Conservation (phyloP, 2,888 invertebrate genomes). For the Mimas tiliae region DNA sequence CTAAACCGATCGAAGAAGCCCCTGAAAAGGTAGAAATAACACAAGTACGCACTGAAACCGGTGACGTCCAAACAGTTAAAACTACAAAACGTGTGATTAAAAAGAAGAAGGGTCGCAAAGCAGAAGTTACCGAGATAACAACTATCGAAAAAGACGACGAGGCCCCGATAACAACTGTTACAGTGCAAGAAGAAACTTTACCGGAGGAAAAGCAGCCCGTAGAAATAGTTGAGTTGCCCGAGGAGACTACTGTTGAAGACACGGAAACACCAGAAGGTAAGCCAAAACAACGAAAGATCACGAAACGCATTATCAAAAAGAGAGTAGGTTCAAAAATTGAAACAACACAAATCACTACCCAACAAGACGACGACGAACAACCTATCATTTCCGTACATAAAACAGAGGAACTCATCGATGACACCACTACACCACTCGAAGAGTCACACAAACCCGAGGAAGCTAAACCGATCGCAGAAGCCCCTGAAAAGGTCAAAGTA, state of each 20-base stretch:
- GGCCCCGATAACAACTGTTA: slow-evolving; percentile 54
- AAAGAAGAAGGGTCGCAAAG: slow-evolving; percentile 65
- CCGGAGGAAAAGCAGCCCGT: slow-evolving; percentile 45
- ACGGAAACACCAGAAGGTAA: slow-evolving; percentile 51
- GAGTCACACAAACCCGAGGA: slow-evolving; percentile 28
- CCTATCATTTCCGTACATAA: slow-evolving; percentile 65
- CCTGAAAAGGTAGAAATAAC: slow-evolving; percentile 38
- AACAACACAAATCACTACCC: slow-evolving; percentile 43
- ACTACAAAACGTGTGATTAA: slow-evolving; percentile 72
- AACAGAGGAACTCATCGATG: slow-evolving; percentile 48
- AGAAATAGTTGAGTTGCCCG: slow-evolving; percentile 53
- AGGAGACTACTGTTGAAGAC: slow-evolving; percentile 53
- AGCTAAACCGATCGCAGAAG: slow-evolving; percentile 28
- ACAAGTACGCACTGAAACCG: slow-evolving; percentile 40
- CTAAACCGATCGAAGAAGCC: slow-evolving; percentile 42
- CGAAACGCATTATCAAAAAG: slow-evolving; percentile 64
- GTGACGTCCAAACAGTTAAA: slow-evolving; percentile 57
- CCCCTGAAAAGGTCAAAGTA: slow-evolving; percentile 27
- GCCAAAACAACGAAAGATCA: slow-evolving; percentile 52
- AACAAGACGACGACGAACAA: slow-evolving; percentile 38
- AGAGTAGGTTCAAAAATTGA: slow-evolving; percentile 58
- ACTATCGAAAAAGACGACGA: slow-evolving; percentile 68
- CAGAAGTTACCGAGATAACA: slow-evolving; percentile 70
- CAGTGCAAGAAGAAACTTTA: slow-evolving; percentile 55
- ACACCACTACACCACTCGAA: slow-evolving; percentile 42